Evolutionary conservation across 2,888 invertebrate species (phyloP).

Genomic region (Andrena fulva): DNA sequence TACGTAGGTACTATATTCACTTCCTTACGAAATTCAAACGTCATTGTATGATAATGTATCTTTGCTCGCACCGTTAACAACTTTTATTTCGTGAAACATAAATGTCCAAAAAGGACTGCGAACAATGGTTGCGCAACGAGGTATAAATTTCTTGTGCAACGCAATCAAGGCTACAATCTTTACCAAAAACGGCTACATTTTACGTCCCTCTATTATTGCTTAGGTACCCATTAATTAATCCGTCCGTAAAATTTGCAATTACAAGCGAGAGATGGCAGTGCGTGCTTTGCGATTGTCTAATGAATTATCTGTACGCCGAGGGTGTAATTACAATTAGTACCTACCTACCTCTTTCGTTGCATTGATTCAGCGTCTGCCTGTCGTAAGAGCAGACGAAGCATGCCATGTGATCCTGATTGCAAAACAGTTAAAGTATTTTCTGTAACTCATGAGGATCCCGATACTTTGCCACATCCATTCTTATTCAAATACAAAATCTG

Average conservation of each 20-base stretch:
- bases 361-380: neutral
- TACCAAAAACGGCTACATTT: slow-evolving; percentile 7
- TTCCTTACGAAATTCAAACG: too few relatives aligned
- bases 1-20: too few relatives aligned
- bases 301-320: slow-evolving; percentile 7
- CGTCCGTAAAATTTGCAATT: slow-evolving; percentile 11
- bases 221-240: slow-evolving; percentile 9
- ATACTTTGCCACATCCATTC: too few relatives aligned
- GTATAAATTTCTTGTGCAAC: too few relatives aligned
- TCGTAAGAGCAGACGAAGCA: neutral
- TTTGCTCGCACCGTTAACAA: too few relatives aligned
- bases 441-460: neutral
- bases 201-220: neutral
- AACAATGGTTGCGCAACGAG: too few relatives aligned
- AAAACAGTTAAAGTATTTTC: neutral
- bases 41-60: too few relatives aligned
- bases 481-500: too few relatives aligned
- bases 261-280: neutral
- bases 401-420: neutral
- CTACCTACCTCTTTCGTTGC: neutral
- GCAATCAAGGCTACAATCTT: neutral
- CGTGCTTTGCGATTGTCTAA: neutral
- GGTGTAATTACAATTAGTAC: slow-evolving; percentile 12
- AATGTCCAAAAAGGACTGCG: too few relatives aligned
- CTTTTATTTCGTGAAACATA: too few relatives aligned